Conservation (phyloP, 2,113 vertebrate genomes). For the Apteryx owenii region DNA sequence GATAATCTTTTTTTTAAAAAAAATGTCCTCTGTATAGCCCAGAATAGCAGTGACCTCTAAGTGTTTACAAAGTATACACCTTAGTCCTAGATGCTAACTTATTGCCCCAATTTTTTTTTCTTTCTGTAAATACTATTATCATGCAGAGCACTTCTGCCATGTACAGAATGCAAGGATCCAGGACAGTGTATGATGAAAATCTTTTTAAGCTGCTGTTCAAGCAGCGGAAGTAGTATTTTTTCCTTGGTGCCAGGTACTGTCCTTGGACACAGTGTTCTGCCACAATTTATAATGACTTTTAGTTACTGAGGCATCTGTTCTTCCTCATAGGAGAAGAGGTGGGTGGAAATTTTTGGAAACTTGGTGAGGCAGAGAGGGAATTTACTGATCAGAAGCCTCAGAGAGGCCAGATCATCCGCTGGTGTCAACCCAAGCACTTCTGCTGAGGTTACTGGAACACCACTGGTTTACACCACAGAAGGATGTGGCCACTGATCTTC, state of each 20-base stretch:
- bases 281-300: neutral
- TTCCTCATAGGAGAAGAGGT: neutral
- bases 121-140: neutral
- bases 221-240: neutral
- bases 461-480: neutral
- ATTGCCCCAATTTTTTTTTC: neutral
- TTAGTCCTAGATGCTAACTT: neutral
- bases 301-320: neutral
- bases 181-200: neutral
- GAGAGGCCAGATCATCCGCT: fast-evolving
- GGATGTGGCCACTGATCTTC: neutral
- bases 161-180: neutral
- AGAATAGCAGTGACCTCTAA: neutral
- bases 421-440: neutral
- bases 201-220: neutral
- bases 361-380: neutral
- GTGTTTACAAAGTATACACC: neutral
- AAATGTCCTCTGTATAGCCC: neutral
- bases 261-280: neutral
- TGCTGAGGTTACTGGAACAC: neutral
- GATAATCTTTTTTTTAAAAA: neutral
- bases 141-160: neutral
- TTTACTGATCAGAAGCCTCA: neutral
- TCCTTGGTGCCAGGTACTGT: neutral
- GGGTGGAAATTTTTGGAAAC: neutral